A percentile compares a stretch with the other conserved stretches of the same genome.
These are phyloP conservation scores for Vanacampus margaritifer DNA, from an alignment of 2,113 vertebrate genomes.

Conservation along the genomic window DNA sequence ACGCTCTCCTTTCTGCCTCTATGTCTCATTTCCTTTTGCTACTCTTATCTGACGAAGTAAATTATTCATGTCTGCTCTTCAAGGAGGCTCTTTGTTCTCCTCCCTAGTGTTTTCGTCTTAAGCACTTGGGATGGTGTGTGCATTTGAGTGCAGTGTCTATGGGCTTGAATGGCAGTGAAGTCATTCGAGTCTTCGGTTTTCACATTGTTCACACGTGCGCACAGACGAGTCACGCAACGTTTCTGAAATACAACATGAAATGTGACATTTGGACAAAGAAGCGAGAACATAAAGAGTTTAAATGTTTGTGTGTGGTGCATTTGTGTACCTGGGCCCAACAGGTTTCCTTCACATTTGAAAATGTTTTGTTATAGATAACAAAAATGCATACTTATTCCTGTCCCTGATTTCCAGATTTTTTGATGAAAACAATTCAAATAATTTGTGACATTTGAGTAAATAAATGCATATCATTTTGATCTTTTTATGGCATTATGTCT, in stretches of 20 bases:
- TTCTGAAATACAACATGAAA: not conserved
- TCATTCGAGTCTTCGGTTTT: conserved; percentile 17
- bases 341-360: no score
- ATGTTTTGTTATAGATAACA: no score
- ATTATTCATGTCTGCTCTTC: conserved; percentile 66
- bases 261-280: not conserved
- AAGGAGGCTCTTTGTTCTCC: conserved; percentile 58
- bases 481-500: no score
- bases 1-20: conserved; percentile 17
- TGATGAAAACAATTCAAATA: no score
- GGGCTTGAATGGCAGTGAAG: conserved; percentile 13
- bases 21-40: conserved; percentile 20
- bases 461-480: no score
- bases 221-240: not conserved
- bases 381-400: no score
- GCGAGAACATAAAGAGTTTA: not conserved
- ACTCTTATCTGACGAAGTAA: conserved; percentile 55
- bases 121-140: conserved; percentile 35
- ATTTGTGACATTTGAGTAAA: no score
- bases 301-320: not conserved
- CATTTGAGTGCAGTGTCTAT: conserved; percentile 16
- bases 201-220: not conserved
- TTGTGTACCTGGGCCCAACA: not conserved
- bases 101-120: conserved; percentile 44
- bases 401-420: no score